Percentiles rank a stretch among this genome's conserved stretches.
Evolutionary conservation across 2,888 invertebrate species (phyloP).

Genomic region (Mesodorylaimus sp.): DNA sequence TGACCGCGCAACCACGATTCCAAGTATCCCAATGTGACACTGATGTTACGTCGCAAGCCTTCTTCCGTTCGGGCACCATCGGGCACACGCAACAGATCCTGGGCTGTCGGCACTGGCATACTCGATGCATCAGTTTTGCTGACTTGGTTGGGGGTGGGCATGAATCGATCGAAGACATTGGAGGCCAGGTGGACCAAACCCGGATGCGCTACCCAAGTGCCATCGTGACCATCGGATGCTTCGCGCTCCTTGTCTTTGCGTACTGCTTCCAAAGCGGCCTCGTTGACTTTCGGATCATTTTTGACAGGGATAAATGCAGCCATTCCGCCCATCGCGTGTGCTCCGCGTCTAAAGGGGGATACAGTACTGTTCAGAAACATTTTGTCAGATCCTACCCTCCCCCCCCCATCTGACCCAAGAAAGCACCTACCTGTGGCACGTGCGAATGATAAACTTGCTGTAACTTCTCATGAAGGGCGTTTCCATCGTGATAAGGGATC

Average conservation of each 20-base stretch:
- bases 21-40: conserved; percentile 47
- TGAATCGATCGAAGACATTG: conserved; percentile 17
- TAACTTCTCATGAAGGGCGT: conserved; percentile 46
- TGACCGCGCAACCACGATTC: conserved; percentile 49
- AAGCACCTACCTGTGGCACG: too few relatives aligned
- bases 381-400: too few relatives aligned
- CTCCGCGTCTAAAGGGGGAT: conserved; percentile 42
- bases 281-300: conserved; percentile 21
- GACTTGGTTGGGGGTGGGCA: conserved; percentile 40
- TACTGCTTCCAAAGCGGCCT: conserved; percentile 21
- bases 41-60: conserved; percentile 47
- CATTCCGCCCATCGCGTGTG: conserved; percentile 50
- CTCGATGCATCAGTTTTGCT: conserved; percentile 12
- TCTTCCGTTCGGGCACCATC: conserved; percentile 45
- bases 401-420: too few relatives aligned
- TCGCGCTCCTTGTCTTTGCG: conserved; percentile 30
- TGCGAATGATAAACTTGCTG: conserved; percentile 38
- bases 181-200: conserved; percentile 39
- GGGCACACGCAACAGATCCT: conserved; percentile 38
- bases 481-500: conserved; percentile 48
- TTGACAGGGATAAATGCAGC: conserved; percentile 43
- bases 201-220: conserved; percentile 51
- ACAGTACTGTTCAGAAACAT: too few relatives aligned
- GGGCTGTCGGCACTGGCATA: background rate
- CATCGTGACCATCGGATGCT: conserved; percentile 41